A percentile compares a stretch with the other conserved stretches of the same genome.
phyloP scores from a whole-genome alignment of 2,113 vertebrate genomes.

The Nothoprocta perdicaria region DNA sequence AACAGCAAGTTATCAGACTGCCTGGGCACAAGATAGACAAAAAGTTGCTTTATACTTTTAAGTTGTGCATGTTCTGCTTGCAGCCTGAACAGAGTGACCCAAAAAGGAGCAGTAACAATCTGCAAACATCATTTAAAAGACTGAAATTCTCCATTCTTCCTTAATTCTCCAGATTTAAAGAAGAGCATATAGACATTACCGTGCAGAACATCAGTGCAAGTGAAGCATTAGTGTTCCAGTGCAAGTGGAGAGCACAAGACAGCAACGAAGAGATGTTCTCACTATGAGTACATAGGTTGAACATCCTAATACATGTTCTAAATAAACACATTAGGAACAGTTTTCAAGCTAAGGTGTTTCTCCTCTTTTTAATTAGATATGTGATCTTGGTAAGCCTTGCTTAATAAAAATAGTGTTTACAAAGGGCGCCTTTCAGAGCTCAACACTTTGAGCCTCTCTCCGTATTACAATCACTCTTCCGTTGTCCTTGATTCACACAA shows the following conservation, averaged over 20 bases:
- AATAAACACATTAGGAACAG: neutral
- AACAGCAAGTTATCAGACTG: neutral
- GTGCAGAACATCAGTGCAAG: neutral
- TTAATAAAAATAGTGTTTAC: constrained; percentile 8
- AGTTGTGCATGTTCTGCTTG: neutral
- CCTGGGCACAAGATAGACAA: neutral
- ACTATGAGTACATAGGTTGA: neutral
- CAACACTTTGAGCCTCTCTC: neutral
- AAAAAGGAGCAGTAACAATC: neutral
- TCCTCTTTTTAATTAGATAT: constrained; percentile 25
- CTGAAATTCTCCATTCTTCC: neutral
- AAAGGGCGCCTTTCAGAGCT: neutral
- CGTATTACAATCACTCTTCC: neutral
- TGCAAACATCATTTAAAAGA: constrained; percentile 5
- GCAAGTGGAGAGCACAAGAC: neutral
- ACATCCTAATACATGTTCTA: constrained; percentile 9
- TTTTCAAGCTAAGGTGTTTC: neutral
- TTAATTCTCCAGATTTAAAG: neutral
- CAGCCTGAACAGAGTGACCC: neutral
- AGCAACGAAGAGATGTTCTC: neutral
- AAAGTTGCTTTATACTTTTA: neutral
- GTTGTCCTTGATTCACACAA: neutral
- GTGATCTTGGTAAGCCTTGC: constrained; percentile 18
- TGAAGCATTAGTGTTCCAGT: neutral
- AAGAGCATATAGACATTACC: neutral